A percentile compares a stretch with the other conserved stretches of the same genome.
These are phyloP conservation scores for Dusona sp. DNA, from an alignment of 2,888 invertebrate species.

Conservation along the genomic window DNA sequence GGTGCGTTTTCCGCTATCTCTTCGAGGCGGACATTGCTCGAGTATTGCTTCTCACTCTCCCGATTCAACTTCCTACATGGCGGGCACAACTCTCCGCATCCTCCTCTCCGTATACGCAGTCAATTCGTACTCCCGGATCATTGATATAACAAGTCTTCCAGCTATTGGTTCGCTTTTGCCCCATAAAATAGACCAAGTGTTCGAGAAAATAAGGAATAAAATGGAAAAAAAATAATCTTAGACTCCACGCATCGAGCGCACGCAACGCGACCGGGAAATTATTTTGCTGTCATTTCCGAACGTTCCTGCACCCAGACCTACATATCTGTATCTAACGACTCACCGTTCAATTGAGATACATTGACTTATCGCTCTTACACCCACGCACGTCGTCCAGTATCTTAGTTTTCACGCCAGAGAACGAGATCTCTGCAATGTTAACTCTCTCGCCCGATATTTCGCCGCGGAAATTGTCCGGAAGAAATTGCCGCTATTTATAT, in stretches of 20 bases:
- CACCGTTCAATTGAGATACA: conserved; percentile 65
- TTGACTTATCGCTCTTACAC: conserved; percentile 64
- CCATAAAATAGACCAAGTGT: conserved; percentile 28
- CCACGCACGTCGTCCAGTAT: conserved; percentile 58
- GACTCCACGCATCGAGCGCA: background rate
- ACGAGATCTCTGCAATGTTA: conserved; percentile 28
- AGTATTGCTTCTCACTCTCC: conserved; percentile 19
- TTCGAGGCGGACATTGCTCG: conserved; percentile 21
- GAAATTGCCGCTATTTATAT: conserved; percentile 37
- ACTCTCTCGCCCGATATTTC: conserved; percentile 13
- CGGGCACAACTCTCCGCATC: conserved; percentile 8
- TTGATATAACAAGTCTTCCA: conserved; percentile 44
- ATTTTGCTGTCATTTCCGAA: conserved; percentile 32
- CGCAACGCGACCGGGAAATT: conserved; percentile 48
- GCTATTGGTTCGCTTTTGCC: conserved; percentile 29
- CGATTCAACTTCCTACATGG: conserved; percentile 60
- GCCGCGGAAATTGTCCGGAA: conserved; percentile 58
- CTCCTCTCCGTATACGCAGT: conserved; percentile 29
- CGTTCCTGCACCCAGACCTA: background rate
- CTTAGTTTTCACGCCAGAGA: conserved; percentile 48
- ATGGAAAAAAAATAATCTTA: background rate
- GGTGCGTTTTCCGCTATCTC: conserved; percentile 73
- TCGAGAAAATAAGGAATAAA: background rate
- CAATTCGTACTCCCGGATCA: conserved; percentile 47
- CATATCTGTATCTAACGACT: conserved; percentile 14